Conservation (phyloP, 2,797 vertebrate genomes). For the Ptychobarbus kaznakovi region DNA sequence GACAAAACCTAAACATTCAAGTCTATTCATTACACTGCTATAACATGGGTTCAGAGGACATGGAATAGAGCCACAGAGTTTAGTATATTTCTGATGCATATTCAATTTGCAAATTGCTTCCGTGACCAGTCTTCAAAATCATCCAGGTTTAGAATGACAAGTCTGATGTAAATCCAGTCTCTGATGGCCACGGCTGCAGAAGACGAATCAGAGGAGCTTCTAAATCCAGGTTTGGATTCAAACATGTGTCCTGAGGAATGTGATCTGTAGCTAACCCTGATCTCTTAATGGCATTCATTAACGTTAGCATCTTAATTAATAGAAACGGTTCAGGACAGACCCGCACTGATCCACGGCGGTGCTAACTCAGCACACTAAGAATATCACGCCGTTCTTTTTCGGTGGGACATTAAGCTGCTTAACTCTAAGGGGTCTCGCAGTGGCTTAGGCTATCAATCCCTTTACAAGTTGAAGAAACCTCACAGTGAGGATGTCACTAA, state of each 20-base stretch:
- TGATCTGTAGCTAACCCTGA: constrained; percentile 51
- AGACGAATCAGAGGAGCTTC: neutral
- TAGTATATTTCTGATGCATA: neutral
- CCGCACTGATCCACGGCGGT: neutral
- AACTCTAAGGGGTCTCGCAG: constrained; percentile 60
- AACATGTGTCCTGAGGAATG: constrained; percentile 27
- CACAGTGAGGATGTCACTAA: neutral
- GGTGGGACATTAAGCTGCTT: constrained; percentile 75
- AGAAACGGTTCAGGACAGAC: constrained; percentile 25
- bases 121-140: neutral
- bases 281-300: constrained; percentile 70
- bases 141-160: neutral
- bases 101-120: no score
- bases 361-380: constrained; percentile 50
- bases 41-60: no score
- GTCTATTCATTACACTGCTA: no score
- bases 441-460: constrained; percentile 70
- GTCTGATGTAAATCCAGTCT: neutral
- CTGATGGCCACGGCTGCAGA: neutral
- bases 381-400: constrained; percentile 52
- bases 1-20: neutral
- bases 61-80: no score
- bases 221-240: neutral
- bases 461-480: constrained; percentile 66
- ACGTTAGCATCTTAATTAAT: constrained; percentile 58